These are phyloP conservation scores for Scleropages formosus DNA, from an alignment of 2,797 vertebrate species.

Conservation along the genomic window DNA sequence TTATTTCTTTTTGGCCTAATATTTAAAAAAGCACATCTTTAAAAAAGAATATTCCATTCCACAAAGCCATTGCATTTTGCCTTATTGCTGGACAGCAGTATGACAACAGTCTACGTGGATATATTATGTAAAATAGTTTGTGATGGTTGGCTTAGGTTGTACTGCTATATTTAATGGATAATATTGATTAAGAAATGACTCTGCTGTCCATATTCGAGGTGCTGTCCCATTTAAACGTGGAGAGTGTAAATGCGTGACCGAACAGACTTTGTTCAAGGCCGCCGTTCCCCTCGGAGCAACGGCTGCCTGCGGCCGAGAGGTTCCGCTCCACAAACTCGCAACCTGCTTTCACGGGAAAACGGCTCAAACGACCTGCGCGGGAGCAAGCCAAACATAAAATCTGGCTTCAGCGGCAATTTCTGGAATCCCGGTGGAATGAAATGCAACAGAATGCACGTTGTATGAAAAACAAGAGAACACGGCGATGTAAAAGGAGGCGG, in stretches of 20 bases:
- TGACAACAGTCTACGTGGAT: not conserved
- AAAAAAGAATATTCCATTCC: too few species aligned
- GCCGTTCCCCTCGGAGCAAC: conserved; percentile 62
- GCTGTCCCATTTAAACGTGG: conserved; percentile 49
- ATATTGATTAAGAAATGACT: conserved; percentile 3
- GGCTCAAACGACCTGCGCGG: conserved; percentile 49
- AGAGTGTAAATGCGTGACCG: conserved; percentile 48
- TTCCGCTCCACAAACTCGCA: conserved; percentile 75
- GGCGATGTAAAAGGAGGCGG: conserved; percentile 34
- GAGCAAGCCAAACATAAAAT: conserved; percentile 55
- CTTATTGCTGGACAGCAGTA: not conserved
- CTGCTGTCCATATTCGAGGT: conserved; percentile 56
- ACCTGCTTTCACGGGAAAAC: conserved; percentile 53
- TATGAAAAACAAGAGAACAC: conserved; percentile 68
- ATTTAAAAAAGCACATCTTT: too few species aligned
- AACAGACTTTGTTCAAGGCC: conserved; percentile 66
- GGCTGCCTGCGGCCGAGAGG: conserved; percentile 57
- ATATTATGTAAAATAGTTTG: not conserved
- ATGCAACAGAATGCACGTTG: conserved; percentile 60
- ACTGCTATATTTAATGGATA: not conserved
- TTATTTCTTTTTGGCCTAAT: too few species aligned
- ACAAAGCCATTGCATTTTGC: not conserved
- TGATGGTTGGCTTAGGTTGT: too few species aligned
- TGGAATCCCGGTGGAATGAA: conserved; percentile 70
- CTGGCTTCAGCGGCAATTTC: conserved; percentile 68